phyloP scores from a whole-genome alignment of 2,888 invertebrate genomes.

The Monopis laevigella region DNA sequence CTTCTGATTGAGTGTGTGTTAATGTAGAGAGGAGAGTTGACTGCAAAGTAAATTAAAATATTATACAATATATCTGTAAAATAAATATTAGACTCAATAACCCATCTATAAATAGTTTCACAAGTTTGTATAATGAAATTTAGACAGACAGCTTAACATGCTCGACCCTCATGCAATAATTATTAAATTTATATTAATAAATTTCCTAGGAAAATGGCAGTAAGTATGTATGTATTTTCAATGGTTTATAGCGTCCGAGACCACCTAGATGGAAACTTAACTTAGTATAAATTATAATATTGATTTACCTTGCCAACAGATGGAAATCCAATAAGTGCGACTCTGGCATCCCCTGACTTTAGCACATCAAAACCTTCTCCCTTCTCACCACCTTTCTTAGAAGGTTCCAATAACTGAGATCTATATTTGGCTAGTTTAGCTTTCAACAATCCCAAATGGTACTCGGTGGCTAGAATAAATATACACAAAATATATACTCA shows the following conservation, averaged over 20 bases:
- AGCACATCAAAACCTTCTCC: constrained; percentile 99
- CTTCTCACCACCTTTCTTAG: constrained; percentile 89
- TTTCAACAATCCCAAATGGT: constrained; percentile 97
- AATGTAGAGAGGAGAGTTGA: constrained; percentile 95
- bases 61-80: neutral
- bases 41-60: constrained; percentile 43
- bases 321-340: constrained; percentile 98
- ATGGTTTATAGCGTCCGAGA: too few relatives aligned
- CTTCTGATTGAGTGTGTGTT: constrained; percentile 96
- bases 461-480: constrained; percentile 99
- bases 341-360: constrained; percentile 98
- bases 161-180: too few relatives aligned
- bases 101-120: too few relatives aligned
- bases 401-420: constrained; percentile 92
- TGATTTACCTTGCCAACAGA: constrained; percentile 89
- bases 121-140: too few relatives aligned
- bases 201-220: too few relatives aligned
- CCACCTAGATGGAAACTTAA: too few relatives aligned
- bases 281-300: neutral
- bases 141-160: too few relatives aligned
- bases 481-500: too few relatives aligned
- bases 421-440: constrained; percentile 96
- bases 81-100: neutral
- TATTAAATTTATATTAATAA: too few relatives aligned
- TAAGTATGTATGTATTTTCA: too few relatives aligned